Conservation (phyloP, 2,797 vertebrate genomes). For the Centropyge bicolor region DNA sequence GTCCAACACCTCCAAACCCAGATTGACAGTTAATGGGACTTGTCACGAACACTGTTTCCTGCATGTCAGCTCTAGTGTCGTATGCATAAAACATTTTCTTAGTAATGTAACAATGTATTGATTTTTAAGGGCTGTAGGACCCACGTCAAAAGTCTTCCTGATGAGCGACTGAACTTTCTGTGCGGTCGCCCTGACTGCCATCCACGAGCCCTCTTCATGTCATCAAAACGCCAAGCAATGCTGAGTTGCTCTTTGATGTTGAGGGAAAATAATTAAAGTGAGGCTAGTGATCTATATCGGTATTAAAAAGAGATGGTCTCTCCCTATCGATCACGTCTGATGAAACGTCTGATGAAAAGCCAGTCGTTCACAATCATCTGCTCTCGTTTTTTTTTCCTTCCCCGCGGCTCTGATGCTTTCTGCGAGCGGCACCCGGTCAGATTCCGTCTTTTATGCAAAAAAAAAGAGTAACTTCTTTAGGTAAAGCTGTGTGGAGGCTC, state of each 20-base stretch:
- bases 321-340: constrained; percentile 69
- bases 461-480: constrained; percentile 82
- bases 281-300: constrained; percentile 67
- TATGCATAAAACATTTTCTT: constrained; percentile 33
- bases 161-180: constrained; percentile 56
- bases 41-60: constrained; percentile 52
- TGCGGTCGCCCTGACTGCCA: constrained; percentile 48
- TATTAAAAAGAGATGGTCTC: constrained; percentile 75
- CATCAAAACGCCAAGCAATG: constrained; percentile 73
- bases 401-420: constrained; percentile 42
- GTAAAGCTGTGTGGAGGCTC: constrained; percentile 82
- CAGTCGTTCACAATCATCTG: constrained; percentile 49
- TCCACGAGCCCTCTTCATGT: constrained; percentile 60
- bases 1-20: not conserved
- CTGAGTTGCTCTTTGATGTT: constrained; percentile 71
- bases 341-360: constrained; percentile 77
- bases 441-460: constrained; percentile 72
- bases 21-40: not conserved
- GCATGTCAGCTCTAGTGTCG: constrained; percentile 35
- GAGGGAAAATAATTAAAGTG: constrained; percentile 76
- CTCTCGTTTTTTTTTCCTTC: constrained; percentile 40
- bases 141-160: constrained; percentile 38
- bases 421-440: constrained; percentile 64
- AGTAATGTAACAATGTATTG: constrained; percentile 48
- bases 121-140: constrained; percentile 37